phyloP scores from a whole-genome alignment of 1,140 invertebrate species.

The Platyura marginata region DNA sequence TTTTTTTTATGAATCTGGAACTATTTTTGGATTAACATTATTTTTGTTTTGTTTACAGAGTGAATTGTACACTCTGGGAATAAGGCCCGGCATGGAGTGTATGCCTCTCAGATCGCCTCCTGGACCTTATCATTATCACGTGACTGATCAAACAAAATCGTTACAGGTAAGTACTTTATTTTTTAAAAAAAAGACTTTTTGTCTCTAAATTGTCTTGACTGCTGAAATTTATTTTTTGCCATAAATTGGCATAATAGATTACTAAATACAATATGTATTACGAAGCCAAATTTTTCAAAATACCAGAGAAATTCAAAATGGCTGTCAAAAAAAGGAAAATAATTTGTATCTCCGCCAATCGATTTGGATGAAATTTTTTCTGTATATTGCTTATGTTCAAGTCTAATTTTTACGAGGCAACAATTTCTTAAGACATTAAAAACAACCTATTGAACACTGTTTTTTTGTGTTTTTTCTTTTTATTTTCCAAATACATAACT shows the following conservation, averaged over 20 bases:
- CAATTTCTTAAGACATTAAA: no score
- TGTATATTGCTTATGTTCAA: no score
- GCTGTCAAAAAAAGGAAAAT: not conserved
- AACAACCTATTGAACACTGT: no score
- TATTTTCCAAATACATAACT: no score
- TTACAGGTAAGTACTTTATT: constrained; percentile 10
- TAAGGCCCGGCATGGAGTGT: constrained; percentile 4
- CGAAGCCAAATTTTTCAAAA: not conserved
- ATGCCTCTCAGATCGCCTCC: constrained; percentile 3
- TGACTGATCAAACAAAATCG: constrained; percentile 21
- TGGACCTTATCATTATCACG: constrained; percentile 13
- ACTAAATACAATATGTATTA: not conserved
- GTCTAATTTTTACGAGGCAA: no score
- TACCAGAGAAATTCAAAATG: not conserved
- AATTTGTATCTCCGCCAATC: not conserved
- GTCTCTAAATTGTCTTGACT: no score
- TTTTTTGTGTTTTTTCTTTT: no score
- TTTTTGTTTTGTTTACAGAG: constrained; percentile 3
- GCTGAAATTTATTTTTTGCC: not conserved
- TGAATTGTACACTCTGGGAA: constrained; percentile 1
- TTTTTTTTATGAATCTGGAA: no score
- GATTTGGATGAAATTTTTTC: no score
- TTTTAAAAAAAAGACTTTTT: no score
- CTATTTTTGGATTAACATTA: no score
- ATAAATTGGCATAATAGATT: not conserved